phyloP scores from a whole-genome alignment of 2,797 vertebrate species.

The Prionace glauca region DNA sequence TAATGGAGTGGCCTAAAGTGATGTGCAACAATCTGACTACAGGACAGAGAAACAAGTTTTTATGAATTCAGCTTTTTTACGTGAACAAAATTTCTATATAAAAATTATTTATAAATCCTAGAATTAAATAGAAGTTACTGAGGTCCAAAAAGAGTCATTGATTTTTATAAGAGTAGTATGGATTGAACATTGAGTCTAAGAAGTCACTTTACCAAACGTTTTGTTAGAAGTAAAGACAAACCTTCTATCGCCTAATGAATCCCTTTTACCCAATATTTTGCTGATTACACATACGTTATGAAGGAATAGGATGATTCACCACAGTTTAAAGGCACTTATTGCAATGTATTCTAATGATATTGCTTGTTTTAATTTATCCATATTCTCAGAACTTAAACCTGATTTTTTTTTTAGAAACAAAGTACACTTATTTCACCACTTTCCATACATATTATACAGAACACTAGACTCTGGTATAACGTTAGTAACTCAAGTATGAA shows the following conservation, averaged over 20 bases:
- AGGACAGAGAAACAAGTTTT: not conserved
- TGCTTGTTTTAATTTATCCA: not conserved
- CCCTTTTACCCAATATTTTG: not conserved
- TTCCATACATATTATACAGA: not conserved
- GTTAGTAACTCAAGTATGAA: not conserved
- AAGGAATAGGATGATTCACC: not conserved
- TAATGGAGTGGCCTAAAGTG: constrained; percentile 22
- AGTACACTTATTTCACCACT: not conserved
- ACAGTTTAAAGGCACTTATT: not conserved
- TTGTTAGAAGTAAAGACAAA: not conserved
- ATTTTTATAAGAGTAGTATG: not conserved
- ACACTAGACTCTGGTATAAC: not conserved
- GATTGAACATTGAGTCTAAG: not conserved
- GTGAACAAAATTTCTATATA: not conserved
- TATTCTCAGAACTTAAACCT: too few species aligned
- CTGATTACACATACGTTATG: too few species aligned
- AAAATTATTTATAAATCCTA: not conserved
- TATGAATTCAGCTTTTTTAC: not conserved
- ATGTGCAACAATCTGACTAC: not conserved
- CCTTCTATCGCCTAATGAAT: not conserved
- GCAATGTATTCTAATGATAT: not conserved
- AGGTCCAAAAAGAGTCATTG: not conserved
- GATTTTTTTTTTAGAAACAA: not conserved
- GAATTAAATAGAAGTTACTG: not conserved
- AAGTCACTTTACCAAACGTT: not conserved